Conservation (phyloP, 2,797 vertebrate species). For the Nyctalus aviator region DNA sequence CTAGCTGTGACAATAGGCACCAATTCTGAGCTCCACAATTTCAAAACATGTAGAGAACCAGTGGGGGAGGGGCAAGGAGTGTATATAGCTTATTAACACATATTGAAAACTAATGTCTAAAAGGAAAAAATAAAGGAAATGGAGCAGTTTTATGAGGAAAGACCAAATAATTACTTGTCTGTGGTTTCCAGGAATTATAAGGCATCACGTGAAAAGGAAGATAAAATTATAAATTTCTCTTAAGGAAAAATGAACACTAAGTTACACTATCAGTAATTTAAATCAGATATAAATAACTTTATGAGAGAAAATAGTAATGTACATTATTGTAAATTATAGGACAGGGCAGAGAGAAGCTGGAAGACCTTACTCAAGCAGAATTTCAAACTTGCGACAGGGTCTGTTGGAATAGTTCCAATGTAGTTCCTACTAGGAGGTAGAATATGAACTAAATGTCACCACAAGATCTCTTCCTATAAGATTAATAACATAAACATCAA, state of each 20-base stretch:
- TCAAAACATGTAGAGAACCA: not conserved
- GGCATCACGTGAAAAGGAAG: not conserved
- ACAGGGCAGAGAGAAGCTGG: not conserved
- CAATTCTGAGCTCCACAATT: not conserved
- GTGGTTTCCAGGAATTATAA: conserved; percentile 21
- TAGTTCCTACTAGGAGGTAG: not conserved
- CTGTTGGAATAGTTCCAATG: not conserved
- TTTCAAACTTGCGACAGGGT: not conserved
- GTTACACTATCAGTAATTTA: not conserved
- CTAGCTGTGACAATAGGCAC: not conserved
- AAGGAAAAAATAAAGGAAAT: not conserved
- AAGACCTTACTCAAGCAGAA: not conserved
- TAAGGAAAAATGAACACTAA: not conserved
- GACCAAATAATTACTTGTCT: not conserved
- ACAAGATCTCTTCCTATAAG: conserved; percentile 5
- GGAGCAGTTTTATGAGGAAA: not conserved
- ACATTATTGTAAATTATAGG: not conserved
- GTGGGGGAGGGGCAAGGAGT: not conserved
- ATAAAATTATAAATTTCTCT: not conserved
- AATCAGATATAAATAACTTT: conserved; percentile 33
- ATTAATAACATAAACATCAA: conserved; percentile 1
- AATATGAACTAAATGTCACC: not conserved
- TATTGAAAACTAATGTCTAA: not conserved
- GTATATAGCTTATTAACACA: not conserved
- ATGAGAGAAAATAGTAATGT: not conserved